A percentile compares a stretch with the other conserved stretches of the same genome.
Conservation (phyloP, 2,888 invertebrate genomes). For the Drosophila pseudotakahashii region DNA sequence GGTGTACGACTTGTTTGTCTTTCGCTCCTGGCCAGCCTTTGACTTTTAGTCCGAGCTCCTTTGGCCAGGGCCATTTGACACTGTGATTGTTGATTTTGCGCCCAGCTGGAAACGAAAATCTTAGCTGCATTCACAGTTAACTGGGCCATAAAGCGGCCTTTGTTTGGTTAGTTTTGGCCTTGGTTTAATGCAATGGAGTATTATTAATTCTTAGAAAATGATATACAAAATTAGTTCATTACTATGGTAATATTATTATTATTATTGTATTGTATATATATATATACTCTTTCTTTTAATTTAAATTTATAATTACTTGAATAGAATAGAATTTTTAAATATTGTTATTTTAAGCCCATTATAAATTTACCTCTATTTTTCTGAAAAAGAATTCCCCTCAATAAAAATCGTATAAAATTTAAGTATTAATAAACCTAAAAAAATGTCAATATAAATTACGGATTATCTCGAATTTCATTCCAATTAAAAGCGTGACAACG, state of each 20-base stretch:
- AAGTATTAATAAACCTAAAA: neutral
- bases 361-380: neutral
- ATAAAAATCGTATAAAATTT: neutral
- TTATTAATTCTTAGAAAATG: neutral
- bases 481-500: conserved; percentile 13
- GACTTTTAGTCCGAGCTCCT: conserved; percentile 28
- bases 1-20: conserved; percentile 61
- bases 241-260: no score
- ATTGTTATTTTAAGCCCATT: no score
- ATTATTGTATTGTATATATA: no score
- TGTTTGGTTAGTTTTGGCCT: conserved; percentile 8
- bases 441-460: neutral
- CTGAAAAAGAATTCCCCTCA: neutral
- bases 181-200: neutral
- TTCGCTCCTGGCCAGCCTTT: conserved; percentile 40
- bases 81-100: conserved; percentile 34
- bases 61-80: conserved; percentile 32
- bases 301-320: no score
- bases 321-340: no score
- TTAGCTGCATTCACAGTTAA: conserved; percentile 27
- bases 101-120: conserved; percentile 14
- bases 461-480: neutral
- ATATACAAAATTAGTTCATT: no score
- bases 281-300: no score
- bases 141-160: conserved; percentile 19